phyloP scores from a whole-genome alignment of 2,113 vertebrate species.

The Steatornis caripensis region DNA sequence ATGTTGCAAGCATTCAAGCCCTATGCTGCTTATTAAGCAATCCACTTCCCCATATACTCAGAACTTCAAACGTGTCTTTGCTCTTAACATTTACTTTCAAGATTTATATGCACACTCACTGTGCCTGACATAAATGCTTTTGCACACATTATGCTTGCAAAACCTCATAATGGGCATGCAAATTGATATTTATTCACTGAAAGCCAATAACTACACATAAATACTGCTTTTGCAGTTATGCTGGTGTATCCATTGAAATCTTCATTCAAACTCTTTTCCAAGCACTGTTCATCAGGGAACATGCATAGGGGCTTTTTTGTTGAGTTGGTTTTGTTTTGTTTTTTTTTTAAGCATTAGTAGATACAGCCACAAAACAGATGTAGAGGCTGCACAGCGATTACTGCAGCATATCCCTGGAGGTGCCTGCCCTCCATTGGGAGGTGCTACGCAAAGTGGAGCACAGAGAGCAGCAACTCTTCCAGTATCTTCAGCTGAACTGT shows the following conservation, averaged over 20 bases:
- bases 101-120: conserved; percentile 4
- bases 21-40: conserved; percentile 10
- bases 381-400: not conserved
- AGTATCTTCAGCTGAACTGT: not conserved
- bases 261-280: not conserved
- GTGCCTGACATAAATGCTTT: conserved; percentile 14
- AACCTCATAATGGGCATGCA: conserved; percentile 16
- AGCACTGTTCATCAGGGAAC: not conserved
- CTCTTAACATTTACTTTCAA: conserved; percentile 39
- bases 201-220: not conserved
- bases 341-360: not conserved
- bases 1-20: not conserved
- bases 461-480: not conserved
- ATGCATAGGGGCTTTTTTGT: accelerated
- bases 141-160: conserved; percentile 19
- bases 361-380: not conserved
- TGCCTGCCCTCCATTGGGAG: not conserved
- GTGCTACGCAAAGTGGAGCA: accelerated
- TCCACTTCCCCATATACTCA: not conserved
- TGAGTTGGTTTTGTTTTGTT: not conserved
- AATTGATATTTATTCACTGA: conserved; percentile 36
- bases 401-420: not conserved
- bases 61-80: conserved; percentile 30
- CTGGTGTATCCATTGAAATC: not conserved
- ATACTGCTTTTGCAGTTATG: not conserved